Evolutionary conservation across 2,888 invertebrate genomes (phyloP), one percentile per base, ranked within the genome.

Genomic region (Aphidius colemani): DNA sequence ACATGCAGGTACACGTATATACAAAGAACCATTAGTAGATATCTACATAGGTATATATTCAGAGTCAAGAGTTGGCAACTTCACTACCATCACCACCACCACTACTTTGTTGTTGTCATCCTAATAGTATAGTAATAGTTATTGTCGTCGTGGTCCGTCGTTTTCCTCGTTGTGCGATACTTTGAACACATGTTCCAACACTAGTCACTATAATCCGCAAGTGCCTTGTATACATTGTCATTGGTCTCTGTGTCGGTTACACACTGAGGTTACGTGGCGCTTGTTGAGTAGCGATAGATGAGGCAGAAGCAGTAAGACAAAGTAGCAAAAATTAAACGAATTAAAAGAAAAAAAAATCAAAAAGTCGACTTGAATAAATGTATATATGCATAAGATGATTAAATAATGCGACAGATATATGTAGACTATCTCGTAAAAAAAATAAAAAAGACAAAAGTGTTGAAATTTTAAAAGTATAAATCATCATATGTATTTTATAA

Each of bases 111-210:
- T 46, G 3, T 40, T 40, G 39, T 9, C 30, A 11, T 30, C 3
- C 30, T 30, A 30, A 30, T 30, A 30, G 30, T 30, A 30, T 30
- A 30, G 30, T 30, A 30, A 30, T 30, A 30, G 30, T 30, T 30
- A 30, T 30, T 30, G 30, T 30, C 30, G 30, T 30, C 10, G 30
- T 44, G 7, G 10, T 49, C 13, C 53, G 46, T 66, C 70, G 72
- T 44, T 59, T 30, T 30, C 30, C 3, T 30, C 30, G 30, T 30
- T 59, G 71, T 76, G 73, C 78, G 77, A 79, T 79, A 78, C 78
- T 79, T 76, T 77, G 78, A 78, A 80, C 79, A 80, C 79, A 78
- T 80, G 80, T 81, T 80, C 75, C 75, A 69, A 73, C 76, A 73
- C 74, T 70, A 71, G 74, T 75, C 76, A 74, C 75, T 74, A 76